These are phyloP conservation scores for Corythornis cristatus DNA, from an alignment of 2,113 vertebrate genomes.

Conservation along the genomic window DNA sequence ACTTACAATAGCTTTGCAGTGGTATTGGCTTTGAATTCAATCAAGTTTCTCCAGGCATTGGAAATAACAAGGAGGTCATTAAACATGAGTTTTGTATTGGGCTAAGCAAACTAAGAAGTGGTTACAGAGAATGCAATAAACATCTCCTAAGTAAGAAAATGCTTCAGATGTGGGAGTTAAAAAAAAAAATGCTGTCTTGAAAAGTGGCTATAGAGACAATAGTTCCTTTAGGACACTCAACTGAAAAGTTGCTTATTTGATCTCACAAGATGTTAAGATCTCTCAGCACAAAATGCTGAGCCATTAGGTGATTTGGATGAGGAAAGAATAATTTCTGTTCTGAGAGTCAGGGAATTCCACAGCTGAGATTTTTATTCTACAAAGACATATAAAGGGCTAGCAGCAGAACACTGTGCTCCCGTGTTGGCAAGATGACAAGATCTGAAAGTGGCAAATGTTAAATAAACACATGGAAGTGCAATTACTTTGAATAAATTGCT, in stretches of 20 bases:
- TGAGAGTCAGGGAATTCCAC: not conserved
- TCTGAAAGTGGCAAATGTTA: constrained; percentile 53
- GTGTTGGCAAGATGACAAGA: constrained; percentile 53
- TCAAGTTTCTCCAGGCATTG: not conserved
- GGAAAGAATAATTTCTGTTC: not conserved
- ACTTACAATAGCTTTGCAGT: not conserved
- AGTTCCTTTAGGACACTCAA: not conserved
- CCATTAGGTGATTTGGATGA: not conserved
- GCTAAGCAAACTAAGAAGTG: constrained; percentile 11
- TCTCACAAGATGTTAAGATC: not conserved
- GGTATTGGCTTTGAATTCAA: constrained; percentile 10
- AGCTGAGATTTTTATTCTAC: not conserved
- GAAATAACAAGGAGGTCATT: not conserved
- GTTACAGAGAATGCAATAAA: not conserved
- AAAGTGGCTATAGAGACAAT: not conserved
- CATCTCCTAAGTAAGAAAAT: not conserved
- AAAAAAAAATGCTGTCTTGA: not conserved
- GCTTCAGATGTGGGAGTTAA: not conserved
- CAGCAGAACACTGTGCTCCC: constrained; percentile 11
- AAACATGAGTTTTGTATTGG: not conserved
- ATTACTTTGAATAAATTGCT: constrained; percentile 53
- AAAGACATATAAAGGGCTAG: not conserved
- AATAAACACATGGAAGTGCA: constrained; percentile 66
- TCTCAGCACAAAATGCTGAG: not conserved
- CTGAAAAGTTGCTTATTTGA: constrained; percentile 33